Percentiles rank a stretch among this genome's conserved stretches.
Conservation (phyloP, 2,888 invertebrate genomes). For the Phaonia tiefii region DNA sequence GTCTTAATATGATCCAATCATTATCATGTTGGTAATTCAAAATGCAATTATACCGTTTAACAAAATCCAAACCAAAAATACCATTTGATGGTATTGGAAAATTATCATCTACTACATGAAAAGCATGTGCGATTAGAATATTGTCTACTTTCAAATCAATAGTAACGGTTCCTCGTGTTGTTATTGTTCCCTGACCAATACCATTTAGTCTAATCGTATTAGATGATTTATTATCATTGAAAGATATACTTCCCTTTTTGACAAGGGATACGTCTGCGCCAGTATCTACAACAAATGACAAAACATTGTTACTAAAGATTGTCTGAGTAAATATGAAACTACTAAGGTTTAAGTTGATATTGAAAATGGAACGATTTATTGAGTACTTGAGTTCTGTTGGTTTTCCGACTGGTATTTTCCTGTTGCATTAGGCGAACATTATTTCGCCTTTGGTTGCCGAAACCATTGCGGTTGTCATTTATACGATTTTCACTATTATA, state of each 20-base stretch:
- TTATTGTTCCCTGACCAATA: constrained; percentile 40
- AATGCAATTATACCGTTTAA: too few relatives aligned
- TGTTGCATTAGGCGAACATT: too few relatives aligned
- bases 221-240: not conserved
- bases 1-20: not conserved
- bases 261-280: constrained; percentile 41
- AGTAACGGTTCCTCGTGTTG: constrained; percentile 14
- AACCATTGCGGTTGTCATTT: too few relatives aligned
- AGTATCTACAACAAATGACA: constrained; percentile 20
- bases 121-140: not conserved
- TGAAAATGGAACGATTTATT: not conserved
- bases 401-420: constrained; percentile 40
- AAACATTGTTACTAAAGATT: not conserved
- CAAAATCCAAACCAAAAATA: not conserved
- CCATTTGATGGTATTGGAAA: constrained; percentile 16
- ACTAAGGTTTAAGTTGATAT: constrained; percentile 37
- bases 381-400: constrained; percentile 14
- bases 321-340: constrained; percentile 17
- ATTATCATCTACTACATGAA: constrained; percentile 9
- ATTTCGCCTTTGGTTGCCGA: too few relatives aligned
- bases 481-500: not conserved
- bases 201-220: constrained; percentile 13
- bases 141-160: constrained; percentile 9
- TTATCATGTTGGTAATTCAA: too few relatives aligned
- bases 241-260: not conserved